Evolutionary conservation across 2,113 vertebrate species (phyloP).

Genomic region (Sula dactylatra): DNA sequence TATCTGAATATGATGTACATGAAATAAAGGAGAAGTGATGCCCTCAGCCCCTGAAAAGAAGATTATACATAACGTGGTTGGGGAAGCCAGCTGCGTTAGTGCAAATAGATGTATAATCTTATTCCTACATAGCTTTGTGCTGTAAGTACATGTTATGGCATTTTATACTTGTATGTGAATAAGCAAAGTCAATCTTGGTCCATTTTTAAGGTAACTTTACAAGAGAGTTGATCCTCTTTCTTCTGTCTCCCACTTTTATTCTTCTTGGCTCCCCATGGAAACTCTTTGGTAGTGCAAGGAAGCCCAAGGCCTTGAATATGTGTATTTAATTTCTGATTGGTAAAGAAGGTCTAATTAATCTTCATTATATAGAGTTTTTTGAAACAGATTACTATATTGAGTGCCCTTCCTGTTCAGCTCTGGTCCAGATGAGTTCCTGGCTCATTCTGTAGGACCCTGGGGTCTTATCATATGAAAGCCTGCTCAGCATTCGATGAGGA

Average conservation of each 20-base stretch:
- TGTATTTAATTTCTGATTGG: conserved; percentile 38
- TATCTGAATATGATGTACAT: not conserved
- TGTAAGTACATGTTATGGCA: not conserved
- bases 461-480: conserved; percentile 26
- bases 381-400: conserved; percentile 50
- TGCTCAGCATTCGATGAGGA: conserved; percentile 32
- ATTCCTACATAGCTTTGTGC: not conserved
- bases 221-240: not conserved
- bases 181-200: not conserved
- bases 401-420: conserved; percentile 52
- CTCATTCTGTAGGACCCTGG: conserved; percentile 42
- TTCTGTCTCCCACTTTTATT: not conserved
- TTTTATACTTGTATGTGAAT: not conserved
- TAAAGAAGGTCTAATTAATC: conserved; percentile 64
- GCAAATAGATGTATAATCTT: not conserved
- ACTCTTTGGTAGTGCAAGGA: not conserved
- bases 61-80: not conserved
- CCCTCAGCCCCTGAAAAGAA: conserved; percentile 1
- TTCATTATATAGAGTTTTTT: conserved; percentile 60
- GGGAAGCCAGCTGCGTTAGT: conserved; percentile 11
- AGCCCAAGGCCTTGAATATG: conserved; percentile 3
- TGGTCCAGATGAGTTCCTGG: conserved; percentile 55
- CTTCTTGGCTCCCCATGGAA: not conserved
- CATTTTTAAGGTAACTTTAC: not conserved
- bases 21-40: conserved; percentile 10